A percentile compares a stretch with the other conserved stretches of the same genome.
Evolutionary conservation across 2,113 vertebrate species (phyloP).

Genomic region (Callospermophilus lateralis): DNA sequence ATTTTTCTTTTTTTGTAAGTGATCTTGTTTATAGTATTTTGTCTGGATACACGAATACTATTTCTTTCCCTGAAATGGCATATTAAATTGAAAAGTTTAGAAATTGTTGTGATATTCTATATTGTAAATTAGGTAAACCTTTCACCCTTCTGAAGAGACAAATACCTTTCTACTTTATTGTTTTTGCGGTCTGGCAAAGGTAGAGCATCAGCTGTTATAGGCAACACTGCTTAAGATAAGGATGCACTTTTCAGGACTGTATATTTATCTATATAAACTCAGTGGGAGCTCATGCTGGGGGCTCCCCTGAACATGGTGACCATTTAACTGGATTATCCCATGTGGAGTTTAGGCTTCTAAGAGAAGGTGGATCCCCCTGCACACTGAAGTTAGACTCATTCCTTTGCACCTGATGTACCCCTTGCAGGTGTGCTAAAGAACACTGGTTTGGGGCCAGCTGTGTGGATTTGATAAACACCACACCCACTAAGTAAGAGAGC

Average conservation of each 20-base stretch:
- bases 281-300: neutral
- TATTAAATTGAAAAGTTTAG: neutral
- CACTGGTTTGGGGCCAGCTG: neutral
- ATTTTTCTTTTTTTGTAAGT: too few relatives aligned
- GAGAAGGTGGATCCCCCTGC: neutral
- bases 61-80: neutral
- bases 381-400: neutral
- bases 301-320: neutral
- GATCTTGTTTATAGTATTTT: too few relatives aligned
- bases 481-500: neutral
- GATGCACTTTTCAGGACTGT: neutral
- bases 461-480: neutral
- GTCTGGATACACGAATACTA: too few relatives aligned
- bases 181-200: neutral
- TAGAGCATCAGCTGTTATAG: neutral
- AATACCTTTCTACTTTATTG: neutral
- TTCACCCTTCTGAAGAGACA: neutral
- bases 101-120: neutral
- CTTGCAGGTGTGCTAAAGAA: too few relatives aligned
- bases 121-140: neutral
- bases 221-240: neutral
- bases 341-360: rapidly evolving
- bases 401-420: neutral
- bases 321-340: neutral
- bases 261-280: neutral